Conservation (phyloP, 2,797 vertebrate genomes). For the Myotis daubentonii region DNA sequence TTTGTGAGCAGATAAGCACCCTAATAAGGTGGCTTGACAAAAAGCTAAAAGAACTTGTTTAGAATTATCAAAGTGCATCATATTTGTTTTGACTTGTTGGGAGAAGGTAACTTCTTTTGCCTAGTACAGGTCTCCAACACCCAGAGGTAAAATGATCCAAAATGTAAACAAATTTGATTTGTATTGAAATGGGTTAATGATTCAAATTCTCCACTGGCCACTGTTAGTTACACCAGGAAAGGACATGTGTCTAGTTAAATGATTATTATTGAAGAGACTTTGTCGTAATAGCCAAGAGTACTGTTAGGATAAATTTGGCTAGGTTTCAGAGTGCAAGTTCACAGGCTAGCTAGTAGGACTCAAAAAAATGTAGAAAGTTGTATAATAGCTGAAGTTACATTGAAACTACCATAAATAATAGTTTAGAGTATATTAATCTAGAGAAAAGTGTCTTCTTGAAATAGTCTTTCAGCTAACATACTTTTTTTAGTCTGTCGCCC, state of each 20-base stretch:
- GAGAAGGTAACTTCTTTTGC: neutral
- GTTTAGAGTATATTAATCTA: neutral
- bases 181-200: neutral
- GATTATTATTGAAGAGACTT: neutral
- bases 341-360: neutral
- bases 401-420: neutral
- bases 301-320: neutral
- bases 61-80: neutral
- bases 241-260: neutral
- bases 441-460: slow-evolving; percentile 19
- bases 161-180: neutral
- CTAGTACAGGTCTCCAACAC: neutral
- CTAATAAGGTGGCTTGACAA: neutral
- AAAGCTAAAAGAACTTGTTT: neutral
- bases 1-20: neutral
- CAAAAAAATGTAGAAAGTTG: neutral
- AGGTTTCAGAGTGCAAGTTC: neutral
- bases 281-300: slow-evolving; percentile 3
- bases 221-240: neutral
- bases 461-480: neutral
- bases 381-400: neutral
- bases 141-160: neutral
- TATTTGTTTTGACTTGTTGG: neutral
- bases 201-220: neutral
- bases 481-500: neutral